Conservation (phyloP, 2,888 invertebrate genomes). For the Erebia epiphron region DNA sequence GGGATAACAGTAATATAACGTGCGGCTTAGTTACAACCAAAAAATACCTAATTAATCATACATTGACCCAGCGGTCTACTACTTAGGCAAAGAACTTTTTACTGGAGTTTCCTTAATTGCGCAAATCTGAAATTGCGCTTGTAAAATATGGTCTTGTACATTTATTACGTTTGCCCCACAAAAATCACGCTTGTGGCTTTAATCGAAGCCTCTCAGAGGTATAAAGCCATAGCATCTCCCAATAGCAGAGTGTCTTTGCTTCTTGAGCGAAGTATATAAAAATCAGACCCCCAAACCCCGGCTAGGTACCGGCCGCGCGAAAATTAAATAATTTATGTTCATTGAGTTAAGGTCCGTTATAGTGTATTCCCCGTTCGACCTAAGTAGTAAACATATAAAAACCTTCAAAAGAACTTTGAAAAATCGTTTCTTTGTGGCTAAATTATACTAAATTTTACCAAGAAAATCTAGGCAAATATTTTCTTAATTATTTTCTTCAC, state of each 20-base stretch:
- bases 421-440: neutral
- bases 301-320: constrained; percentile 43
- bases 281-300: constrained; percentile 30
- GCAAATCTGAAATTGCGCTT: no score
- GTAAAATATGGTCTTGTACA: neutral
- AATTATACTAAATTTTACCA: neutral
- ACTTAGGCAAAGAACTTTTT: neutral
- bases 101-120: no score
- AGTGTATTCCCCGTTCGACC: constrained; percentile 16
- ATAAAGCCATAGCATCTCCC: neutral
- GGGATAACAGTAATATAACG: neutral
- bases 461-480: neutral
- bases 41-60: neutral
- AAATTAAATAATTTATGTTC: constrained; percentile 61
- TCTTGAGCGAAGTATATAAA: constrained; percentile 36
- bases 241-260: neutral
- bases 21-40: neutral
- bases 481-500: no score
- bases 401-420: neutral
- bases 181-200: no score
- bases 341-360: constrained; percentile 44
- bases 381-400: constrained; percentile 7
- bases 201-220: no score
- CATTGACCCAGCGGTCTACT: neutral
- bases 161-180: no score